Percentiles rank a stretch among this genome's conserved stretches.
These are phyloP conservation scores for Hyaena hyaena DNA, from an alignment of 2,113 vertebrate species.

Conservation along the genomic window DNA sequence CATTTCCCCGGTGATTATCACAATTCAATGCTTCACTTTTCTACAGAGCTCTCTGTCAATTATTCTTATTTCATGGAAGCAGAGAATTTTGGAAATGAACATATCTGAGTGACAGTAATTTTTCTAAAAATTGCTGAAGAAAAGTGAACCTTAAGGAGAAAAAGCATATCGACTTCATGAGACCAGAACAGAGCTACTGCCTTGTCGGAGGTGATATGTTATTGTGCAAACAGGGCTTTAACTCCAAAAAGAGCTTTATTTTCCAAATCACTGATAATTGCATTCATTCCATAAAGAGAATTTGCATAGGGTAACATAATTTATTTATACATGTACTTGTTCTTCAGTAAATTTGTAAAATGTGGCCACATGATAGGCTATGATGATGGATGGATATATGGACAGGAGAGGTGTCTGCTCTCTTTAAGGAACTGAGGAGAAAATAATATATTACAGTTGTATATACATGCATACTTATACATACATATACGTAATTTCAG, in stretches of 20 bases:
- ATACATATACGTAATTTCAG: not conserved
- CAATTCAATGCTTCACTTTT: slow-evolving; percentile 35
- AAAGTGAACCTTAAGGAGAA: slow-evolving; percentile 47
- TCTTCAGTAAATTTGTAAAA: not conserved
- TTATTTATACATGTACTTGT: not conserved
- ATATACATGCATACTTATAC: no score
- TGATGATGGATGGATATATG: not conserved
- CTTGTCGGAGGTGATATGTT: not conserved
- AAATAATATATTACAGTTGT: not conserved
- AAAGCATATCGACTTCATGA: slow-evolving; percentile 1
- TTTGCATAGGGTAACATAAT: not conserved
- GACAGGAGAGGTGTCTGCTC: accelerated
- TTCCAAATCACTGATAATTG: not conserved
- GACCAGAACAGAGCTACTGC: not conserved
- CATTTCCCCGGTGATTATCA: slow-evolving; percentile 64
- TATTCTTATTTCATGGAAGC: slow-evolving; percentile 67
- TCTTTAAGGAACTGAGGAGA: not conserved
- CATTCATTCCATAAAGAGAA: not conserved
- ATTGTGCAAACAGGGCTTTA: not conserved
- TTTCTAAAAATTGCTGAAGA: slow-evolving; percentile 62
- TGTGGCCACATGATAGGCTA: not conserved
- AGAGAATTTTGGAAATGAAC: slow-evolving; percentile 62
- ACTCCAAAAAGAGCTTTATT: slow-evolving; percentile 51
- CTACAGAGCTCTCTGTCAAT: slow-evolving; percentile 55
- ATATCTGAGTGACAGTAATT: slow-evolving; percentile 66